phyloP scores from a whole-genome alignment of 1,140 invertebrate species.

The Lysiphlebus fabarum region DNA sequence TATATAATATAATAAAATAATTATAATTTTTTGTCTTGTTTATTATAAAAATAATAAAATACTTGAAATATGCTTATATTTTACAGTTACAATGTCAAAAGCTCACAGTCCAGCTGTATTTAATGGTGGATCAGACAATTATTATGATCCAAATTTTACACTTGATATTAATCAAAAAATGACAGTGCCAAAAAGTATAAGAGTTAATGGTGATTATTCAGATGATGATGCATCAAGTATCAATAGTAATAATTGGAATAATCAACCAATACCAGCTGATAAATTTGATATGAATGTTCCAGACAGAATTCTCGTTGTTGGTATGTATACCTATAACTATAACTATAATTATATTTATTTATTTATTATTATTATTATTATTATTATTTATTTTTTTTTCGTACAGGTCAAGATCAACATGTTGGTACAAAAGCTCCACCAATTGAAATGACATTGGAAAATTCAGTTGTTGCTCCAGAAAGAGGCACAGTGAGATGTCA shows the following conservation, averaged over 20 bases:
- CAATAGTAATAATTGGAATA: constrained; percentile 64
- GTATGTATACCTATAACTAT: too few species aligned
- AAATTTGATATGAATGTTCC: constrained; percentile 86
- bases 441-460: constrained; percentile 79
- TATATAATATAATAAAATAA: neutral
- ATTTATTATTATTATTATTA: too few species aligned
- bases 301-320: constrained; percentile 83
- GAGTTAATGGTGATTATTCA: constrained; percentile 66
- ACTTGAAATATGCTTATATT: constrained; percentile 6
- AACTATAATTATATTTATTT: too few species aligned
- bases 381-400: constrained; percentile 1
- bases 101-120: constrained; percentile 61
- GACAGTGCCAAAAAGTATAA: constrained; percentile 75
- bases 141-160: constrained; percentile 69
- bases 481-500: constrained; percentile 67
- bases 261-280: constrained; percentile 58
- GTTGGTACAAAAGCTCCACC: constrained; percentile 76
- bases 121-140: constrained; percentile 62
- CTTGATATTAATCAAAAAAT: constrained; percentile 75
- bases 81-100: constrained; percentile 56
- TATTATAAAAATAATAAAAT: neutral
- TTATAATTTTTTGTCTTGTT: neutral
- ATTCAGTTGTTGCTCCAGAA: constrained; percentile 71
- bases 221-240: constrained; percentile 59
- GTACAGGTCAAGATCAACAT: constrained; percentile 73